These are phyloP conservation scores for Sphenodon punctatus DNA, from an alignment of 2,797 vertebrate species.

Conservation along the genomic window DNA sequence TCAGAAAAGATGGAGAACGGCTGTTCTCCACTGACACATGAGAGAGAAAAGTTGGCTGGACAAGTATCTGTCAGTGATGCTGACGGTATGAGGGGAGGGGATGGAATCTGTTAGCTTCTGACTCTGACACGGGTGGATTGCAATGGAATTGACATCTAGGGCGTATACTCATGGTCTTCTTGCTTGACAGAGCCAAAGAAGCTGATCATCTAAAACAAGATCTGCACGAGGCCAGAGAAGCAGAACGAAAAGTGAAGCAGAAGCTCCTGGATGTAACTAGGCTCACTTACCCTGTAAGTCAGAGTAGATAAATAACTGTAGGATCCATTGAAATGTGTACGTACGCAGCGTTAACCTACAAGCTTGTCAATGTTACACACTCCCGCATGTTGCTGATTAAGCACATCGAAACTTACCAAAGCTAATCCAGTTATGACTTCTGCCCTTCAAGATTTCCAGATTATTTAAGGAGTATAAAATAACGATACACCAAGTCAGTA, in stretches of 20 bases:
- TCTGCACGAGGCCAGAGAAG: constrained; percentile 89
- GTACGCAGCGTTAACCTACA: too few species aligned
- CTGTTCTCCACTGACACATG: too few species aligned
- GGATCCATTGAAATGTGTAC: background rate
- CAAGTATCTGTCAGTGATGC: too few species aligned
- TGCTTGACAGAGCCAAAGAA: constrained; percentile 84
- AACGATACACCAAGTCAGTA: too few species aligned
- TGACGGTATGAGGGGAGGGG: too few species aligned
- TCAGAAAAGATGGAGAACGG: too few species aligned
- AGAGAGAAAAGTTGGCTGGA: too few species aligned
- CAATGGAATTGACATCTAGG: background rate
- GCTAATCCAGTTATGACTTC: background rate
- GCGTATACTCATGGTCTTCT: background rate
- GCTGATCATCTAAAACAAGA: constrained; percentile 92
- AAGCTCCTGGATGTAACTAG: constrained; percentile 89
- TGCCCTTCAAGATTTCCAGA: background rate
- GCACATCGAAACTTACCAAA: background rate
- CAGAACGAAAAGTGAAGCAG: constrained; percentile 87
- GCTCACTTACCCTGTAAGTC: constrained; percentile 80
- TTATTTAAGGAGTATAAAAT: background rate
- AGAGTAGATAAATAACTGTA: background rate
- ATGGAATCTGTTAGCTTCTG: background rate
- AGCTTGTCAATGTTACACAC: too few species aligned
- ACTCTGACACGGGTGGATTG: background rate
- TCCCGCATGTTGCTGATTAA: background rate